phyloP scores from a whole-genome alignment of 2,113 vertebrate species.

The Apaloderma vittatum region DNA sequence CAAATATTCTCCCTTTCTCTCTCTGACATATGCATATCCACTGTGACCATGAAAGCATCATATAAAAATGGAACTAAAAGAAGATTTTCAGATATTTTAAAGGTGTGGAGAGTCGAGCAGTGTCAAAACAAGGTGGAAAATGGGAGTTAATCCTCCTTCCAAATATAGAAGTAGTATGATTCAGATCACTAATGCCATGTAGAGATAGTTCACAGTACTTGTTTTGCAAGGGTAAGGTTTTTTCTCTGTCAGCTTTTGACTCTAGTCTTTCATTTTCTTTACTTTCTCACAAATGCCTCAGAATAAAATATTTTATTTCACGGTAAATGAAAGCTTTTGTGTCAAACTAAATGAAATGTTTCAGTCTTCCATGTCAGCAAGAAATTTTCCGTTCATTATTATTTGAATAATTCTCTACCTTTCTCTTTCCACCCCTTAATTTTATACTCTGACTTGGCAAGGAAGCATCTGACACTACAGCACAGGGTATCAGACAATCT shows the following conservation, averaged over 20 bases:
- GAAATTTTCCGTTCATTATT: conserved; percentile 32
- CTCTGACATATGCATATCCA: not conserved
- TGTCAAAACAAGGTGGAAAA: not conserved
- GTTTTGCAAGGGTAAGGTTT: conserved; percentile 9
- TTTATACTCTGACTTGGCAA: conserved; percentile 31
- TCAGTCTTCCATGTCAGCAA: conserved; percentile 50
- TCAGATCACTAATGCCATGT: not conserved
- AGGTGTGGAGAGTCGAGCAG: not conserved
- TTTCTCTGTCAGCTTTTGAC: conserved; percentile 7
- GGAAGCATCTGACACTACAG: not conserved
- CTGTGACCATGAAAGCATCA: not conserved
- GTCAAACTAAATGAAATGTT: conserved; percentile 46
- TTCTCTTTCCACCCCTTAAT: conserved; percentile 7
- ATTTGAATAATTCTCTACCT: conserved; percentile 20
- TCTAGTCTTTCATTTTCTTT: conserved; percentile 31
- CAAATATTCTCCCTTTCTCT: not conserved
- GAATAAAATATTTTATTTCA: conserved; percentile 67
- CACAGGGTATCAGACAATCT: not conserved
- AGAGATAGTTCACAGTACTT: not conserved
- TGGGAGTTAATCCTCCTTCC: not conserved
- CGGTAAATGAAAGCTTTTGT: conserved; percentile 29
- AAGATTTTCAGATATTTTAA: not conserved
- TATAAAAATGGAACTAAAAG: not conserved
- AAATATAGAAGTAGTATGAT: not conserved
- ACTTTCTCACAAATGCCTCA: not conserved